Conservation (phyloP, 2,113 vertebrate species). For the Girardinichthys multiradiatus region DNA sequence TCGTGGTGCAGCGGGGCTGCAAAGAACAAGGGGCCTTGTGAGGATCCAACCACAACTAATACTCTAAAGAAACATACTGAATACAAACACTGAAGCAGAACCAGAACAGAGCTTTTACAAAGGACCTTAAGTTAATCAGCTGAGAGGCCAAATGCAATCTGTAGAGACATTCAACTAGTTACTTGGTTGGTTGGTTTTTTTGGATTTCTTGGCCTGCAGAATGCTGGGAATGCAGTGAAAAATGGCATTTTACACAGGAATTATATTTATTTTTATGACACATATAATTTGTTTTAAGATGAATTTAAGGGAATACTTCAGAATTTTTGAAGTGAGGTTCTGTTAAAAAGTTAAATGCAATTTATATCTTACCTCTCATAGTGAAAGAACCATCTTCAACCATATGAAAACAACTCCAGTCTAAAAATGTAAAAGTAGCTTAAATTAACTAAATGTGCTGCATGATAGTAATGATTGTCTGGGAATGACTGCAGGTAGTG, state of each 20-base stretch:
- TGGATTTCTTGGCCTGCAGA: not conserved
- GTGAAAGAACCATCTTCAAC: no score
- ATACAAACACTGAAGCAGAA: conserved; percentile 51
- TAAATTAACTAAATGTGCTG: not conserved
- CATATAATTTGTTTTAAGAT: not conserved
- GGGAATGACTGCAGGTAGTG: not conserved
- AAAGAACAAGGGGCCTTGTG: conserved; percentile 82
- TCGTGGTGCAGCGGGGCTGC: conserved; percentile 75
- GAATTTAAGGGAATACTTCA: not conserved
- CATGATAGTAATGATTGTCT: not conserved
- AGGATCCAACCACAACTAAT: conserved; percentile 76
- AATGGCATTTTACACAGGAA: no score
- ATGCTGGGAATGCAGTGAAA: no score
- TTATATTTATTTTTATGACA: not conserved
- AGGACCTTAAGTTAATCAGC: conserved; percentile 26
- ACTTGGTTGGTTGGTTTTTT: not conserved
- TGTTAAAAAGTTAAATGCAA: not conserved
- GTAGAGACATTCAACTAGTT: conserved; percentile 5
- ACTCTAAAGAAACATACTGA: conserved; percentile 65
- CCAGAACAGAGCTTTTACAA: conserved; percentile 70
- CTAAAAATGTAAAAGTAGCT: not conserved
- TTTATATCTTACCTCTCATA: not conserved
- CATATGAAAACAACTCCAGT: no score
- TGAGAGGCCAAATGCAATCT: conserved; percentile 50
- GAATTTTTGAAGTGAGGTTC: not conserved